Evolutionary conservation across 1,140 invertebrate species (phyloP).

Genomic region (Nasonia longicornis): DNA sequence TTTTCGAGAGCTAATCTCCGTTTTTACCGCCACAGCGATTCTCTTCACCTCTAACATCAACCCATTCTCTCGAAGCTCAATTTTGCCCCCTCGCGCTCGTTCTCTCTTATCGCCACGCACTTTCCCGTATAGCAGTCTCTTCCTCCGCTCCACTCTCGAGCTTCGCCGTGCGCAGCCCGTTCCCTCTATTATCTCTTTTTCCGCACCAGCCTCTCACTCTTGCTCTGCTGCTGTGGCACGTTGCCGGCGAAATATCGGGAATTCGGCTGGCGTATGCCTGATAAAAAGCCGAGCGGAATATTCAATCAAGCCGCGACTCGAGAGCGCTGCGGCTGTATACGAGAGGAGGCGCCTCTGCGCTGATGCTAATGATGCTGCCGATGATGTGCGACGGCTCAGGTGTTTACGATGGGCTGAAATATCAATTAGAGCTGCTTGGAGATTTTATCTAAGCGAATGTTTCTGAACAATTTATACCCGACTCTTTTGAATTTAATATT

Average conservation of each 20-base stretch:
- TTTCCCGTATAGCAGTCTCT: constrained; percentile 19
- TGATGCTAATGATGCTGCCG: constrained; percentile 12
- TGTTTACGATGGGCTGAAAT: neutral
- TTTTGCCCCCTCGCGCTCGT: neutral
- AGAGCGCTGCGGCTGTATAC: neutral
- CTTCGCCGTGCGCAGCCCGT: constrained; percentile 24
- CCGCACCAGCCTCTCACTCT: neutral
- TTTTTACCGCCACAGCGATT: neutral
- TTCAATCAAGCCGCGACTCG: constrained; percentile 59
- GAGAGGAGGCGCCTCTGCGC: constrained; percentile 30
- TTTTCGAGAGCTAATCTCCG: neutral
- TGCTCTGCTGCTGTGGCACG: neutral
- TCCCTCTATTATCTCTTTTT: constrained; percentile 42
- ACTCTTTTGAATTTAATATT: too few species aligned
- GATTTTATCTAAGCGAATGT: too few species aligned
- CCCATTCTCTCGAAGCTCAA: neutral
- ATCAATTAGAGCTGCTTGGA: neutral
- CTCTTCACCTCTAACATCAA: neutral
- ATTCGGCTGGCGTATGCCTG: constrained; percentile 61
- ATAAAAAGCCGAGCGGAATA: constrained; percentile 66
- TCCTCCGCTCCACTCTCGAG: neutral
- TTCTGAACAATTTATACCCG: too few species aligned
- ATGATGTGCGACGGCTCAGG: neutral
- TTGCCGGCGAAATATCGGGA: constrained; percentile 55
- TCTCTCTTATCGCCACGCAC: constrained; percentile 4